Conservation (phyloP, 1,140 invertebrate genomes). For the Drosophila aff. region DNA sequence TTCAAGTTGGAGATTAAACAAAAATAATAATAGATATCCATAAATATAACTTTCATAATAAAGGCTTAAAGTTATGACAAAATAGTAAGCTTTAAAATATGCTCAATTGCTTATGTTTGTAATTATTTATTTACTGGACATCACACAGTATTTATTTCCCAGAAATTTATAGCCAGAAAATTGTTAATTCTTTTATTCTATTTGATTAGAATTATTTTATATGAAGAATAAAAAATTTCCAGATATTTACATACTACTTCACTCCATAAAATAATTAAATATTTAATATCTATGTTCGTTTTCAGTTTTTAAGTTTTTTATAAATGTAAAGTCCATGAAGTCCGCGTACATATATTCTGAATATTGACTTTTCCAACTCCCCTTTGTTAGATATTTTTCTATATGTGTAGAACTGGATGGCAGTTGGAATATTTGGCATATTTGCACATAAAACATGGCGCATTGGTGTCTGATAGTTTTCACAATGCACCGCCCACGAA, state of each 20-base stretch:
- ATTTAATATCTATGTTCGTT: too few species aligned
- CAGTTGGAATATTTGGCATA: slow-evolving; percentile 26
- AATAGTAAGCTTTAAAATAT: background rate
- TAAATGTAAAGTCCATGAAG: background rate
- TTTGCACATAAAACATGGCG: slow-evolving; percentile 44
- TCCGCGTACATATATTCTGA: too few species aligned
- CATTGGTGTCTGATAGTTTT: slow-evolving; percentile 27
- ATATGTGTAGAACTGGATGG: background rate
- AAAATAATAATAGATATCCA: too few species aligned
- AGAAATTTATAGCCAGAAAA: background rate
- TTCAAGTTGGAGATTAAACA: too few species aligned
- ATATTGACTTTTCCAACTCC: background rate
- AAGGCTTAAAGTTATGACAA: background rate
- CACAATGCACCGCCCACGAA: slow-evolving; percentile 1
- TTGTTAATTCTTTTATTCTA: background rate
- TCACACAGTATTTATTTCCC: background rate
- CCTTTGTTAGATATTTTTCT: background rate
- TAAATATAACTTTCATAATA: background rate
- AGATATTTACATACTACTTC: background rate
- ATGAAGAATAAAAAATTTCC: background rate
- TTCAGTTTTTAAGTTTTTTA: background rate
- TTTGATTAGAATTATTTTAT: background rate
- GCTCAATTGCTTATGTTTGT: background rate
- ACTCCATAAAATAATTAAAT: background rate
- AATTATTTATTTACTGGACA: too few species aligned